Evolutionary conservation across 2,888 invertebrate genomes (phyloP), one percentile per base, ranked within the genome.

Genomic region (Tortricodes alternella): DNA sequence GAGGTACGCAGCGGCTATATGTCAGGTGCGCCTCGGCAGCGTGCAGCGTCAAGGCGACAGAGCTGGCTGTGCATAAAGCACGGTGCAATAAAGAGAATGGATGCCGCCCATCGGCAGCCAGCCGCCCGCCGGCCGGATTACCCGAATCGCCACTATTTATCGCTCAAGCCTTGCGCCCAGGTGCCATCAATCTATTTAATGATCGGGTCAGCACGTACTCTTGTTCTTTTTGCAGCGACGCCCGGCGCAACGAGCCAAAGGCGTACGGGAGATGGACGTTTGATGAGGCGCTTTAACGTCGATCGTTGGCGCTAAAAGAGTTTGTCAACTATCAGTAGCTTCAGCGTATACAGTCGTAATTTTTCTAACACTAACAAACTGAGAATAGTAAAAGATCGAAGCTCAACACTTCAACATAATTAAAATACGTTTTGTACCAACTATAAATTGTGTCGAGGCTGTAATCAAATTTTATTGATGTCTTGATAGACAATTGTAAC

Each of bases 161-260:
- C 89, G 90, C 87, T 80, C 81, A 76, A 83, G 86, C 85, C 87
- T 83, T 84, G 84, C 86, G 85, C 88, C 87, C 90, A 90, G 90
- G 90, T 89, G 86, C 90, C 82, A 90, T 90, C 90, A 87, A 90
- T 90, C 90, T 90, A 85, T 89, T 89, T 90, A 90, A 90, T 89
- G 90, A 90, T 89, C 89, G 89, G 90, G 89, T 90, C 90, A 89
- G 90, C 90, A 85, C 86, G 78, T 81, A 77, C 82, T 87, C 88
- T 87, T 78, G 77, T 74, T 78, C 86, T 87, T 90, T 89, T 89
- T 89, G 79, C 66, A 70, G 78, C 70, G 71, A 70, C 76, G 74
- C 68, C 69, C 77, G 69, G 65, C 73, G 74, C 82, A 86, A 87
- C 84, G 82, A 82, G 73, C 76, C 63, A 63, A 69, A 77, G 72